Conservation (phyloP, 2,797 vertebrate genomes). For the Oreochromis mossambicus region DNA sequence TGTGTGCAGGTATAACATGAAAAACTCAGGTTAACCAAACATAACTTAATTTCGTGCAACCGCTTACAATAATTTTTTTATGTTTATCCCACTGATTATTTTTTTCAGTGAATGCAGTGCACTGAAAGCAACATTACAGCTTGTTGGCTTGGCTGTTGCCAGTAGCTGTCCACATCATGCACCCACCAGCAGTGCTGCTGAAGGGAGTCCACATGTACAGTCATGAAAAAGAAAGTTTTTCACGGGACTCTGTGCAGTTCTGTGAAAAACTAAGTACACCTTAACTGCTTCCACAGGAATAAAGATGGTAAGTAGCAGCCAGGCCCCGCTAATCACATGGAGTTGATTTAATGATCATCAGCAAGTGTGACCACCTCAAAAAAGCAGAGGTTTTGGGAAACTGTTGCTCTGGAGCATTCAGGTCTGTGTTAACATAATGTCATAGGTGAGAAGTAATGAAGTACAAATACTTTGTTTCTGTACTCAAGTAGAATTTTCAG, state of each 20-base stretch:
- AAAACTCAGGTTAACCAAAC: no score
- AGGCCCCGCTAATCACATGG: background rate
- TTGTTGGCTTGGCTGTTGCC: background rate
- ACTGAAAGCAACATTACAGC: background rate
- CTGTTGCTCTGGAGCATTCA: background rate
- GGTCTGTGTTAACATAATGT: background rate
- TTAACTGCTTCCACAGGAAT: background rate
- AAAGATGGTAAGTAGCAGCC: background rate
- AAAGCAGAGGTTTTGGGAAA: background rate
- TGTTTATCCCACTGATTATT: no score
- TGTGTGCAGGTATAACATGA: no score
- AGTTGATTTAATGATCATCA: background rate
- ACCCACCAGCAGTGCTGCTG: background rate
- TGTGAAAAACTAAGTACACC: background rate
- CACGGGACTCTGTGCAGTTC: no score
- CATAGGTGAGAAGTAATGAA: background rate
- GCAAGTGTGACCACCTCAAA: background rate
- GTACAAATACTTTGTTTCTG: background rate
- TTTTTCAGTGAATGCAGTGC: background rate
- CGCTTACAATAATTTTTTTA: no score
- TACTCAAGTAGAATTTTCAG: background rate
- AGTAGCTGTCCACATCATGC: background rate
- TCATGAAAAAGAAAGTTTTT: background rate
- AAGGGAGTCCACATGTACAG: background rate
- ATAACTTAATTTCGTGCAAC: no score